These are phyloP conservation scores for Drosophila nr. perissopoda DNA, from an alignment of 2,888 invertebrate genomes.

Conservation along the genomic window DNA sequence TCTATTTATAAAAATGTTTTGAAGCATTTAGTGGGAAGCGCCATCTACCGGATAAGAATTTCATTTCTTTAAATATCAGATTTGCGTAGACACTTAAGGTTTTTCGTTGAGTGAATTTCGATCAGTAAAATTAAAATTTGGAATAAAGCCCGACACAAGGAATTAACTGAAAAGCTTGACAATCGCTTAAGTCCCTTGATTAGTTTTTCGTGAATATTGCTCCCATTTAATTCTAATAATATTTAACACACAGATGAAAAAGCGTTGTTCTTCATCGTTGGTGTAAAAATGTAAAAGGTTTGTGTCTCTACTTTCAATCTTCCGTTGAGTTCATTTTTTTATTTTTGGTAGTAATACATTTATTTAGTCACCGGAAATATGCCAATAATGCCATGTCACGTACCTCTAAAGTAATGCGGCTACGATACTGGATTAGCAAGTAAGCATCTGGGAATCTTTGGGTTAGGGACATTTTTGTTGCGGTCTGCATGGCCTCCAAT, in stretches of 20 bases:
- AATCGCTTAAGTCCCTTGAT: not conserved
- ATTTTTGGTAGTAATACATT: no score
- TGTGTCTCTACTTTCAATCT: not conserved
- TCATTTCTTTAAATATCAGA: not conserved
- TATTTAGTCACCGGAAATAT: slow-evolving; percentile 25
- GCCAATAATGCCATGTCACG: slow-evolving; percentile 85
- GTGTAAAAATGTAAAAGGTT: not conserved
- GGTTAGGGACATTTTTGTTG: slow-evolving; percentile 85
- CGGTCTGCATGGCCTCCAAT: slow-evolving; percentile 85
- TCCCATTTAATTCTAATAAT: not conserved
- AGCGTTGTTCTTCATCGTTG: not conserved
- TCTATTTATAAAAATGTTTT: not conserved
- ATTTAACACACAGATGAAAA: not conserved
- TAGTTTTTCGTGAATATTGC: not conserved
- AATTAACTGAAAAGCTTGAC: not conserved
- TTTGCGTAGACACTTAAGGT: not conserved
- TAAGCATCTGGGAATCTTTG: slow-evolving; percentile 86
- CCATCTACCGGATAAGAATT: not conserved
- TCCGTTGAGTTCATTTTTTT: not conserved
- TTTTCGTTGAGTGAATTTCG: not conserved
- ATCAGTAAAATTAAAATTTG: not conserved
- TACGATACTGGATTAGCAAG: slow-evolving; percentile 84
- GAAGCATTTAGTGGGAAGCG: not conserved
- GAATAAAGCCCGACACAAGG: not conserved
- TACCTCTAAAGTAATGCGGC: slow-evolving; percentile 85